Percentiles rank a stretch among this genome's conserved stretches.
These are phyloP conservation scores for Dendropsophus ebraccatus DNA, from an alignment of 2,113 vertebrate species.

Conservation along the genomic window DNA sequence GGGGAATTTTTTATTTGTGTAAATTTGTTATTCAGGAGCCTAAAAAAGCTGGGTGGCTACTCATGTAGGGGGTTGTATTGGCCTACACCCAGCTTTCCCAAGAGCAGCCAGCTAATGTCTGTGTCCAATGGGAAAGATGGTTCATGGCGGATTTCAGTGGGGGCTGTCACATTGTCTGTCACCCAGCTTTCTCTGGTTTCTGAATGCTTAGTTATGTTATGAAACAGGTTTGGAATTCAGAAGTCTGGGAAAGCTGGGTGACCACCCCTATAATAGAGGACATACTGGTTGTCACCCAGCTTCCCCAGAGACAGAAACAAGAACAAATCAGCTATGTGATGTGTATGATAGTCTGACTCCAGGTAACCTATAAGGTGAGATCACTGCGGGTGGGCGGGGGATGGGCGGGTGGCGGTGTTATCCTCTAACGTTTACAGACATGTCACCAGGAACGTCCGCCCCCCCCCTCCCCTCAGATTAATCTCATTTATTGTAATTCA, in stretches of 20 bases:
- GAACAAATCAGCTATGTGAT: not conserved
- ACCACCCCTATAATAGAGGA: not conserved
- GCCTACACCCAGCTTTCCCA: not conserved
- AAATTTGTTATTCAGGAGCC: too few species aligned
- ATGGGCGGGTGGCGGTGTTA: not conserved
- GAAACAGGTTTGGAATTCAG: not conserved
- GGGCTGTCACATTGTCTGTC: not conserved
- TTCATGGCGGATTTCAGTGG: not conserved
- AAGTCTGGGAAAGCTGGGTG: not conserved
- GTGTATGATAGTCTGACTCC: not conserved
- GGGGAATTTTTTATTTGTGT: too few species aligned
- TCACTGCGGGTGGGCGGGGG: not conserved
- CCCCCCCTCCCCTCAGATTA: not conserved
- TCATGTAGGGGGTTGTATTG: not conserved
- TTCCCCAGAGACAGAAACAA: not conserved
- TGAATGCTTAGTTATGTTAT: not conserved
- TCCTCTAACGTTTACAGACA: not conserved
- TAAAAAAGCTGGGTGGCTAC: not conserved
- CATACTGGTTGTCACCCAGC: not conserved
- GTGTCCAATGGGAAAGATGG: not conserved
- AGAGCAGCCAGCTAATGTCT: not conserved
- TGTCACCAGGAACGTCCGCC: not conserved
- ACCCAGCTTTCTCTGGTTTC: not conserved
- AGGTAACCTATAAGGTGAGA: not conserved
- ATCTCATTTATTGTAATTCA: not conserved